phyloP scores from a whole-genome alignment of 1,140 invertebrate species.

The Copidosoma floridanum region DNA sequence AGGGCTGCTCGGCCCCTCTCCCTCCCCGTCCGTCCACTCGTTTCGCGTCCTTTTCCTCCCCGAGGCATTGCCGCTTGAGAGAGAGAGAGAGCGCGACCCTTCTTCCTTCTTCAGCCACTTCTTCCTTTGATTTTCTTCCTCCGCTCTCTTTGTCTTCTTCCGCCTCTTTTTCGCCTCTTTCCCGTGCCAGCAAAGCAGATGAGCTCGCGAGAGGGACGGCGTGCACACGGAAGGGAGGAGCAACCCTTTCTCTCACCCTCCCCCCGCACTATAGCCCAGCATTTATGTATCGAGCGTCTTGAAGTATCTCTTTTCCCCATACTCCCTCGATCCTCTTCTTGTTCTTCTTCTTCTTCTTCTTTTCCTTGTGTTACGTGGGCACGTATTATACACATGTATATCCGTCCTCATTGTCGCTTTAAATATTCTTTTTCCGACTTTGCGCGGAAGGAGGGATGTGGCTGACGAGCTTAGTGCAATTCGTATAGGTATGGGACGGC shows the following conservation, averaged over 20 bases:
- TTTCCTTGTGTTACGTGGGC: too few relatives aligned
- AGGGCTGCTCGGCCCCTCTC: slow-evolving; percentile 32
- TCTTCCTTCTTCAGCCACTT: slow-evolving; percentile 35
- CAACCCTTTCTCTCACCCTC: slow-evolving; percentile 56
- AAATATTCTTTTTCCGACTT: slow-evolving; percentile 38
- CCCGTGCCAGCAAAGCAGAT: neutral
- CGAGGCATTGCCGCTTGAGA: too few relatives aligned
- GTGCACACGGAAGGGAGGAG: slow-evolving; percentile 9
- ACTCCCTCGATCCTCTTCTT: slow-evolving; percentile 12
- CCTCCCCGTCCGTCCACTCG: slow-evolving; percentile 13
- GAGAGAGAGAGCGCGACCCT: slow-evolving; percentile 16
- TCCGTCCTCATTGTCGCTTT: slow-evolving; percentile 39
- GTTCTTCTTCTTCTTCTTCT: too few relatives aligned
- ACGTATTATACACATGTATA: too few relatives aligned
- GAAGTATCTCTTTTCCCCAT: slow-evolving; percentile 46
- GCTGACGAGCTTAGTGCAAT: slow-evolving; percentile 38
- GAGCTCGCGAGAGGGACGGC: neutral
- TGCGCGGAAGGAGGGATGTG: neutral
- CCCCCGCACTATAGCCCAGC: slow-evolving; percentile 44
- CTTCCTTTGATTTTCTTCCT: slow-evolving; percentile 35
- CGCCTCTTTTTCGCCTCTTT: neutral
- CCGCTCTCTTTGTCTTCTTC: slow-evolving; percentile 19
- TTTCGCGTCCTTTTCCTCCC: slow-evolving; percentile 14
- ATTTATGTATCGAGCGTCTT: slow-evolving; percentile 60
- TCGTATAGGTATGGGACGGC: too few relatives aligned